Base-by-base conservation (phyloP, 2,888 invertebrate species). In the Drosophila nigritarsus region DNA sequence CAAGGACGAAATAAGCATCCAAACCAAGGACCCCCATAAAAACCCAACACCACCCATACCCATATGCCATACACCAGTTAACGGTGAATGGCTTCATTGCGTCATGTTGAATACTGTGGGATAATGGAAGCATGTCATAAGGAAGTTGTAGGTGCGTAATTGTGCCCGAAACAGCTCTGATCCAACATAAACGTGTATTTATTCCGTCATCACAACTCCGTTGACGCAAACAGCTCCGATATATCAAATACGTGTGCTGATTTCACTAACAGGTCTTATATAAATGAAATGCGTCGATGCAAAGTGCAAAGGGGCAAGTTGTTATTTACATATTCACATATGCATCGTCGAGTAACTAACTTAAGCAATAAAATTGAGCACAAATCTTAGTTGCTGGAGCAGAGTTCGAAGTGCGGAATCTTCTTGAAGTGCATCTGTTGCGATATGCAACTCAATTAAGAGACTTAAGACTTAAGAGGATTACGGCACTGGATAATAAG, bases 61-160 rank as follows among this genome's bases (percentile, higher is more conserved):
- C 40, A 3, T 7, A 7, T 15, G 1, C 38, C 38, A 38, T 51
- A 20, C 11, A 13, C 34, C 32, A 50, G 42, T 20, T 48, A 29
- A 42, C 45, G 53, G 64, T 38, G 13, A 73, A 73, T 50, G 48
- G 8, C 76, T 73, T 63, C 49, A 77, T 77, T 65, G 58, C 65
- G 68, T 54, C 58, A 65, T 78, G 40, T 55, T 20, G 34, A 38
- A 50, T 51, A 29, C 38, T 38, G 30, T 49, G 34, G 50, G 48
- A 56, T 65, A 78, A 78, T 73, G 73, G 29, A 27, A 64, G 8
- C 4, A 36, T 20, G 38, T 60, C 29, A 13, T 13, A 51, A 42
- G 45, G n/a, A 59, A 42, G 36, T 42, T 60, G 24, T 60, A 45
- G 29, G 50, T 62, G 40, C 68, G 32, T 34, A 48, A 36, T 38